Evolutionary conservation across 2,888 invertebrate species (phyloP).

Genomic region (Alviniconcha strummeri): DNA sequence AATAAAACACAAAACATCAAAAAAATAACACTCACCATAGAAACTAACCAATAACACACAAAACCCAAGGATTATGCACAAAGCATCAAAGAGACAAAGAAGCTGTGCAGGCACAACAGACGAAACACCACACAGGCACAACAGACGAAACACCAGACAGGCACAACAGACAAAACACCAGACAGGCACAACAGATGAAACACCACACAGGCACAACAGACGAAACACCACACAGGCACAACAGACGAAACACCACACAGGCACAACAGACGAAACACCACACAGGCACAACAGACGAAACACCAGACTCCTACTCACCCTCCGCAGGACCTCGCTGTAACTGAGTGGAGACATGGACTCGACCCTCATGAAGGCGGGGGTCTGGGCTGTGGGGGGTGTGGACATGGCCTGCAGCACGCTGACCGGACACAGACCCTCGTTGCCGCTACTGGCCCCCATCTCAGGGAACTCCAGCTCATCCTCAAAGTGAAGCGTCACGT

Average conservation of each 20-base stretch:
- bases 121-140: not conserved
- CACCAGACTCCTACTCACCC: slow-evolving; percentile 42
- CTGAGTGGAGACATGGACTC: slow-evolving; percentile 46
- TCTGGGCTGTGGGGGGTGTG: not conserved
- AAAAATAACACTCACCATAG: not conserved
- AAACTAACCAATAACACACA: too few species aligned
- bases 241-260: not conserved
- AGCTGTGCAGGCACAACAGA: too few species aligned
- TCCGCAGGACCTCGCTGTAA: slow-evolving; percentile 65
- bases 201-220: too few species aligned
- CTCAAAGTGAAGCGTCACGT: slow-evolving; percentile 62
- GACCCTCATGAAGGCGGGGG: slow-evolving; percentile 14
- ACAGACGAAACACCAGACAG: not conserved
- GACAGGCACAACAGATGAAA: too few species aligned
- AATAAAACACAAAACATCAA: not conserved
- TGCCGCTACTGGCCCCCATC: slow-evolving; percentile 40
- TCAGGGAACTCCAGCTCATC: slow-evolving; percentile 70
- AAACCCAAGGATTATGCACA: not conserved
- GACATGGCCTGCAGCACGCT: too few species aligned
- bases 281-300: not conserved
- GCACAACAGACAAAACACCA: not conserved
- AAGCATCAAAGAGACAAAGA: not conserved
- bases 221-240: not conserved
- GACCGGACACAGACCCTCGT: not conserved
- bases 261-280: too few species aligned